Percentiles rank a stretch among this genome's conserved stretches.
Conservation (phyloP, 2,888 invertebrate species). For the Kryphioiulus occultus region DNA sequence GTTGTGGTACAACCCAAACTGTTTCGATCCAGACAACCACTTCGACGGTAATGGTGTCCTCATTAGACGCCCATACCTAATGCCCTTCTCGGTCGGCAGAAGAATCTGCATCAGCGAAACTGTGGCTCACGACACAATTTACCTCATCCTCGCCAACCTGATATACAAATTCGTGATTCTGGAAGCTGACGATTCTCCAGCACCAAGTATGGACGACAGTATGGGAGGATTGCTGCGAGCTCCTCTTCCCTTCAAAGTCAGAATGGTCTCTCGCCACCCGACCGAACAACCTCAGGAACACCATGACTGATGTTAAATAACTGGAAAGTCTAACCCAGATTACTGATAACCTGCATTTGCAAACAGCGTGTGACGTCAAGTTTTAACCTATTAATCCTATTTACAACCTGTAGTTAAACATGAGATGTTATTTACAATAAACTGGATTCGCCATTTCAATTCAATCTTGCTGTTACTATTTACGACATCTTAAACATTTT, state of each 20-base stretch:
- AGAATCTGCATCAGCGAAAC: slow-evolving; percentile 87
- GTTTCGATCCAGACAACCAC: slow-evolving; percentile 73
- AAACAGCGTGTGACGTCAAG: too few relatives aligned
- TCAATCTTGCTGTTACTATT: too few relatives aligned
- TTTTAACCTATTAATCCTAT: too few relatives aligned
- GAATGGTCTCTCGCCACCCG: neutral
- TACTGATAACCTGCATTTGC: too few relatives aligned
- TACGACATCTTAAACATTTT: too few relatives aligned
- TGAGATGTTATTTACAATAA: too few relatives aligned
- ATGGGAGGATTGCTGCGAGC: neutral
- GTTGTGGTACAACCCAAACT: slow-evolving; percentile 70
- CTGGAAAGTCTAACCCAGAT: too few relatives aligned
- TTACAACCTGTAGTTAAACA: too few relatives aligned
- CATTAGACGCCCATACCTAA: slow-evolving; percentile 74
- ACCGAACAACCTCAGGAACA: neutral
- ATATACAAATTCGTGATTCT: slow-evolving; percentile 68
- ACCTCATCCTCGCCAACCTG: slow-evolving; percentile 71
- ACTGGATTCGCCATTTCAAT: too few relatives aligned
- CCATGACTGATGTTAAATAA: too few relatives aligned
- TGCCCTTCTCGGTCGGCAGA: slow-evolving; percentile 85
- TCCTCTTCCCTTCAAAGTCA: slow-evolving; percentile 46
- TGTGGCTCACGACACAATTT: slow-evolving; percentile 75
- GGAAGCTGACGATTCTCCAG: neutral
- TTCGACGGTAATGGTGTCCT: slow-evolving; percentile 69
- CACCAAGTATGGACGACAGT: neutral